Evolutionary conservation across 2,113 vertebrate species (phyloP).

Genomic region (Gorsachius goisagi): DNA sequence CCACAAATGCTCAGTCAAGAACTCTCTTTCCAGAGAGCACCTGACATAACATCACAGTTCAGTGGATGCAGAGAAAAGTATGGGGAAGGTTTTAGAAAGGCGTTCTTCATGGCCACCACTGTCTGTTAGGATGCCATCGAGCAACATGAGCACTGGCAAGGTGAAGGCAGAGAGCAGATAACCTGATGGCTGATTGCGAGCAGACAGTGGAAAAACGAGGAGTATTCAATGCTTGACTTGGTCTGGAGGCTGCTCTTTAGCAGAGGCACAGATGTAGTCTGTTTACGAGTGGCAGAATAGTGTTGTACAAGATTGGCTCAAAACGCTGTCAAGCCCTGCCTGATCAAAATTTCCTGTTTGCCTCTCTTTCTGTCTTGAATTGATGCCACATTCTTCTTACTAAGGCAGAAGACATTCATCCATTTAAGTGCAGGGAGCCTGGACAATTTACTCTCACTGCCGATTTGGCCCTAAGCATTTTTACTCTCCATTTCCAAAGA

Average conservation of each 20-base stretch:
- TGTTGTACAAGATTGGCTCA: neutral
- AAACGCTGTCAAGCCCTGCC: neutral
- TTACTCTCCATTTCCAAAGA: constrained; percentile 28
- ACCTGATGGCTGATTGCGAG: neutral
- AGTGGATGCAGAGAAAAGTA: neutral
- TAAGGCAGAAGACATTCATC: constrained; percentile 22
- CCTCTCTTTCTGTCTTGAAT: neutral
- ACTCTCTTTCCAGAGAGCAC: neutral
- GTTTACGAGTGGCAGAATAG: neutral
- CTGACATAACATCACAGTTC: neutral
- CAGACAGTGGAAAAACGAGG: neutral
- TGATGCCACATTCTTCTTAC: neutral
- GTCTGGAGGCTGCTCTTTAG: neutral
- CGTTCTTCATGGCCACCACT: neutral
- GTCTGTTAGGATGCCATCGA: neutral
- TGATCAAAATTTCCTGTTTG: neutral
- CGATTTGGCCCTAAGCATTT: constrained; percentile 26
- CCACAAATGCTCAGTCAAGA: neutral
- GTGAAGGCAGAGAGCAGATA: neutral
- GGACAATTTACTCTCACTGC: constrained; percentile 32
- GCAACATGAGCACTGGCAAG: neutral
- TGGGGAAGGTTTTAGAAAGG: neutral
- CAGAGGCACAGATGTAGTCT: neutral
- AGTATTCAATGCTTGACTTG: neutral
- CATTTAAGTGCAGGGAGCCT: constrained; percentile 9